Evolutionary conservation across 2,113 vertebrate species (phyloP), one percentile per base, ranked within the genome.

Genomic region (Eurypyga helias): DNA sequence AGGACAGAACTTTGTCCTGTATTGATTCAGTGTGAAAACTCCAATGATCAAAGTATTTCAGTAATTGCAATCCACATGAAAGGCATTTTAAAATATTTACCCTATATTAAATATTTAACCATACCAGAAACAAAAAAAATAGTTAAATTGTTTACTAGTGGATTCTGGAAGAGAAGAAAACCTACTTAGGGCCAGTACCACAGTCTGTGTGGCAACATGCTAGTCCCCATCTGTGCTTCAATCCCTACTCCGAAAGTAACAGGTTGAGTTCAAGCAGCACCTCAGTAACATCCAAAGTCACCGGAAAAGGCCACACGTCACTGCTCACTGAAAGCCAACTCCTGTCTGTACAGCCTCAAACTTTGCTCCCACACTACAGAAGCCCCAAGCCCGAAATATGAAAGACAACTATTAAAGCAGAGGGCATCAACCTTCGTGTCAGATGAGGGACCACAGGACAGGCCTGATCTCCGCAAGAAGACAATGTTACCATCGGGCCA

Each of bases 361-460:
- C 12, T n/a, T 61, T 3, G 4, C 54, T 25, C 1, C 29, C 10
- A 11, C 2, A 0, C 26, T 46, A n/a, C 67, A 85, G 65, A 41
- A 31, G 19, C 13, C 54, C 31, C 8, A 61, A 17, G 36, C 10
- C 28, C 17, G 24, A 6, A 7, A 12, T 8, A 28, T 23, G 58
- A 48, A 66, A 75, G 15, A 6, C 36, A 75, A 0, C 58, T 48
- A 10, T 6, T 11, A 10, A 19, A 60, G 65, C 54, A 11, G 17
- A 3, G 5, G 12, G 70, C 52, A 67, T 29, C 66, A 69, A 0
- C 10, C 38, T 33, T 38, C 0, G 0, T 16, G 17, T 17, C 83
- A 24, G 8, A 33, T 52, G 38, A 66, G 3, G 23, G 36, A 8
- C 19, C 3, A 24, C 4, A 12, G 72, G 17, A 25, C 58, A 80